phyloP scores from a whole-genome alignment of 2,797 vertebrate species.

The Garrulus glandarius region DNA sequence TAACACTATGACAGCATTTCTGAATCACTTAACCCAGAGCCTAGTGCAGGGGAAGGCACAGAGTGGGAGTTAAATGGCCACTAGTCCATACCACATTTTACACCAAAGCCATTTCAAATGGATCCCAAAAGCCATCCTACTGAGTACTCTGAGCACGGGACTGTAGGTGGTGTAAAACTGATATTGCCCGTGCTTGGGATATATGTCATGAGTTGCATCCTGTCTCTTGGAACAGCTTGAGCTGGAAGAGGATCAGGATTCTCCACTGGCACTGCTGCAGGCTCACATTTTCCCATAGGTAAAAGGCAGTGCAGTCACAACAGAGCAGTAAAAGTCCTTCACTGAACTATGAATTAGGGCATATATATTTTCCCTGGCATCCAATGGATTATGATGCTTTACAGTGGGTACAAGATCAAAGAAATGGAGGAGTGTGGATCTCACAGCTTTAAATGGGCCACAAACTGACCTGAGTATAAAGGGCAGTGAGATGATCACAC shows the following conservation, averaged over 20 bases:
- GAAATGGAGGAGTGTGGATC: not conserved
- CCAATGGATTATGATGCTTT: not conserved
- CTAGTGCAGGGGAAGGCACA: not conserved
- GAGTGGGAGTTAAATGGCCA: not conserved
- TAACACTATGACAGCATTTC: not conserved
- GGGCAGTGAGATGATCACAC: not conserved
- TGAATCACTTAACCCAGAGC: not conserved
- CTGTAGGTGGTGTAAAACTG: not conserved
- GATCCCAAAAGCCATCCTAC: not conserved
- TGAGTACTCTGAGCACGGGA: rapidly evolving
- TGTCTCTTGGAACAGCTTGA: not conserved
- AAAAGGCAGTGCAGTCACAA: not conserved
- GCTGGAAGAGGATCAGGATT: not conserved
- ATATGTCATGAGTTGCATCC: not conserved
- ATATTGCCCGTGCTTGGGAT: not conserved
- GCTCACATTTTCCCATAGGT: not conserved
- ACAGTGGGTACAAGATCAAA: not conserved
- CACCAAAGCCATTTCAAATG: not conserved
- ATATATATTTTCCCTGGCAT: not conserved
- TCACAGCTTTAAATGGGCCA: not conserved
- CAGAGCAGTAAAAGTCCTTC: not conserved
- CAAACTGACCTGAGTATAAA: not conserved
- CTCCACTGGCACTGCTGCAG: not conserved
- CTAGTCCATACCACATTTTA: not conserved
- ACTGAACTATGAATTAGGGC: not conserved